A percentile compares a stretch with the other conserved stretches of the same genome.
Evolutionary conservation across 2,888 invertebrate genomes (phyloP).

Genomic region (Patella ulyssiponensis): DNA sequence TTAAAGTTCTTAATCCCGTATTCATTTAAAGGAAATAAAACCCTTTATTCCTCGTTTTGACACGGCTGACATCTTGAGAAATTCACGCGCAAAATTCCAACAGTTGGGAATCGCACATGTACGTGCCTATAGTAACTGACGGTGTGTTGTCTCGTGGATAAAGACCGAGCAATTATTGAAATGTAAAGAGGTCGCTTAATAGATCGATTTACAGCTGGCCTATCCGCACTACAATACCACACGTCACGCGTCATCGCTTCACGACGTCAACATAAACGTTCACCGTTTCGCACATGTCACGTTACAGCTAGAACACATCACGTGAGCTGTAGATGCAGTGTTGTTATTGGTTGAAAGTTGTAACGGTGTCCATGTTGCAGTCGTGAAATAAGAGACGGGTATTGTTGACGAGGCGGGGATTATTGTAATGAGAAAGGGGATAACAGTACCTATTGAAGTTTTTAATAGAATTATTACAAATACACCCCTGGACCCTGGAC

Average conservation of each 20-base stretch:
- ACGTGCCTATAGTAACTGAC: background rate
- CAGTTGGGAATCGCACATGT: conserved; percentile 3
- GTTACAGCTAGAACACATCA: conserved; percentile 4
- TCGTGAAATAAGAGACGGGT: too few species aligned
- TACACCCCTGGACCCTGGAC: too few species aligned
- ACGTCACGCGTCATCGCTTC: background rate
- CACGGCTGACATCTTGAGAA: conserved; percentile 3
- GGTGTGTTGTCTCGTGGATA: background rate
- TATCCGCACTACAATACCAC: background rate
- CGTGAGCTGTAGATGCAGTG: background rate
- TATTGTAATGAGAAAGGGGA: too few species aligned
- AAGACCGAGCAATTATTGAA: background rate
- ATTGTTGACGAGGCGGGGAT: too few species aligned
- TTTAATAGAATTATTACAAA: too few species aligned
- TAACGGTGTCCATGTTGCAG: background rate
- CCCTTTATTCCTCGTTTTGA: background rate
- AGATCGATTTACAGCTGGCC: too few species aligned
- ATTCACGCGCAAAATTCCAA: background rate
- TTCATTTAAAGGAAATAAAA: too few species aligned
- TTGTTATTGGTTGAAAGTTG: background rate
- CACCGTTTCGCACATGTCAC: background rate
- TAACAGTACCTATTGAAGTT: too few species aligned
- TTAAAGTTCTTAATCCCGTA: too few species aligned
- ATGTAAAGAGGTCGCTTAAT: too few species aligned
- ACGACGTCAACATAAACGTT: too few species aligned